phyloP scores from a whole-genome alignment of 1,140 invertebrate genomes.

The Pogonognathellus flavescens region DNA sequence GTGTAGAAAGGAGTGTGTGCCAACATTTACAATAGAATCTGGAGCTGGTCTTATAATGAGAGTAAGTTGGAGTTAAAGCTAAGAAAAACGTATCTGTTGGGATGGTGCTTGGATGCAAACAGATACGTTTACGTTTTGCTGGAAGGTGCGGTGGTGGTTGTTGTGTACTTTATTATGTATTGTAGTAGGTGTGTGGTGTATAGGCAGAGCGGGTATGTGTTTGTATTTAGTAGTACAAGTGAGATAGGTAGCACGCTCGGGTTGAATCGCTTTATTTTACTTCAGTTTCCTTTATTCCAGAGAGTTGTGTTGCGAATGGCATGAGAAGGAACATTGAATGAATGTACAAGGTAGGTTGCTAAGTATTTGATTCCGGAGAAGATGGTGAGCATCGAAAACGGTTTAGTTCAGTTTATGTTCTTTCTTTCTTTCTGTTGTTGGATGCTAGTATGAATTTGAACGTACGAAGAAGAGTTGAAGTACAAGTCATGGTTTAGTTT shows the following conservation, averaged over 20 bases:
- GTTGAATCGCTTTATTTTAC: not conserved
- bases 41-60: too few relatives aligned
- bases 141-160: not conserved
- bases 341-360: not conserved
- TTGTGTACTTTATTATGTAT: not conserved
- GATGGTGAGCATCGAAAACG: slow-evolving; percentile 19
- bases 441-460: not conserved
- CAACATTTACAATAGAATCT: too few relatives aligned
- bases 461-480: not conserved
- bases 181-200: not conserved
- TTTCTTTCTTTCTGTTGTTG: not conserved
- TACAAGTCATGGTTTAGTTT: slow-evolving; percentile 2
- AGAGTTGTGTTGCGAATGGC: not conserved
- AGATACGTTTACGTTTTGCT: too few relatives aligned
- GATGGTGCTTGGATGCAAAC: too few relatives aligned
- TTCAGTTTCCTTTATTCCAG: not conserved
- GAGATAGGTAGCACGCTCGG: not conserved
- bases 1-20: too few relatives aligned
- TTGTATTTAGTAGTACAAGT: not conserved
- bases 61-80: too few relatives aligned
- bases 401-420: slow-evolving; percentile 14
- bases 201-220: not conserved
- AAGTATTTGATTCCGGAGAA: not conserved
- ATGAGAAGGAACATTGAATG: not conserved
- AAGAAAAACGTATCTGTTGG: too few relatives aligned